Evolutionary conservation across 2,113 vertebrate species (phyloP), one percentile per base, ranked within the genome.

Genomic region (Rhizomys pruinosus): DNA sequence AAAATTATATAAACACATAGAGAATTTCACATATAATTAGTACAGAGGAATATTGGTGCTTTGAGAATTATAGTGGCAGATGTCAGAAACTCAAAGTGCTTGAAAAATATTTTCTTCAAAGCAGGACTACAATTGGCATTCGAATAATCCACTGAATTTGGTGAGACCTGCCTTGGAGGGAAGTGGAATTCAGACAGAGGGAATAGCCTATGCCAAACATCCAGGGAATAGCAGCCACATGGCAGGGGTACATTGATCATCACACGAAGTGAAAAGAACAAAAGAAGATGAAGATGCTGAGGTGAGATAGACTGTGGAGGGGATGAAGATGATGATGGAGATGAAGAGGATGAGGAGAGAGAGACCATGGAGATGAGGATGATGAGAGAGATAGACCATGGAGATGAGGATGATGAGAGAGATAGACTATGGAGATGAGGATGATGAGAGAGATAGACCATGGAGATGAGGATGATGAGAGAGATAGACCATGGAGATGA

Each of bases 341-440:
- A 25, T 2, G 37, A 5, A 13, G n/a, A 13, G 8, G 23, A n/a
- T 16, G 20, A 55, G 3, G 4, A 29, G 3, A 27, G 1, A 1
- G 4, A 44, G 3, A 8, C 7, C 1, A 0, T 2, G 32, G 27
- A 7, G 17, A 27, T 0, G 0, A 4, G 44, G 11, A 11, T 0
- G 19, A 1, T 27, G 16, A 7, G 8, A 22, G 8, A 61, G 59
- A 61, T 16, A 61, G 59, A 61, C 16, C 16, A 61, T 61, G 19
- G 1, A 2, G 7, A 25, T 2, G 37, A 5, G 9, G n/a, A 13
- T 11, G 23, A n/a, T 16, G 20, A n/a, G 16, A 22, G 15, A 47
- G 4, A 7, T 19, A 10, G 23, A 2, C 4, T 0, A 0, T 4
- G 25, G 22, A 16, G 27, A 34, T 0, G 0, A 4, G 52, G 10